A percentile compares a stretch with the other conserved stretches of the same genome.
Evolutionary conservation across 2,888 invertebrate genomes (phyloP).

Genomic region (Rhamphomyia laevipes): DNA sequence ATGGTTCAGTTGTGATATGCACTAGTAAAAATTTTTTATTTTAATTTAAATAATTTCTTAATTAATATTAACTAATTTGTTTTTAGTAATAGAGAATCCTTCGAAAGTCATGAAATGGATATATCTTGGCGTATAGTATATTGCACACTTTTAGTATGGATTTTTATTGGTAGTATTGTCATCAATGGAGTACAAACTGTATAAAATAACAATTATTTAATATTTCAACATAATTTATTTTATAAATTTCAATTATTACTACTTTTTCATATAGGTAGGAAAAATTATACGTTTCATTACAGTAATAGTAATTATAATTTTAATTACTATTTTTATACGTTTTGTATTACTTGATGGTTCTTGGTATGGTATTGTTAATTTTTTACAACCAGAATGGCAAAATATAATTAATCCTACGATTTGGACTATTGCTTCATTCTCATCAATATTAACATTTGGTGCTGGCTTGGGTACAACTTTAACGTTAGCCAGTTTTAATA

Average conservation of each 20-base stretch:
- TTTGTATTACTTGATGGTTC: constrained; percentile 13
- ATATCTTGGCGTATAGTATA: too few relatives aligned
- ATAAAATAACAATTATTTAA: too few relatives aligned
- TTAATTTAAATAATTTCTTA: too few relatives aligned
- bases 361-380: constrained; percentile 11
- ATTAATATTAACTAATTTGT: too few relatives aligned
- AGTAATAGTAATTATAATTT: constrained; percentile 15
- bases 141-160: too few relatives aligned
- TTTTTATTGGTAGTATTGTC: too few relatives aligned
- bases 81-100: too few relatives aligned
- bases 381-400: constrained; percentile 2
- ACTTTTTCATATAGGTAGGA: constrained; percentile 25
- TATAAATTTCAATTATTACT: not conserved
- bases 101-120: too few relatives aligned
- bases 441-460: constrained; percentile 10
- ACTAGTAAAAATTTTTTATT: too few relatives aligned
- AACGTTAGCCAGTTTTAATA: constrained; percentile 13
- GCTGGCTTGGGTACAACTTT: constrained; percentile 14
- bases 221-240: too few relatives aligned
- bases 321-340: constrained; percentile 10
- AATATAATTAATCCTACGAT: constrained; percentile 4
- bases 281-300: constrained; percentile 21
- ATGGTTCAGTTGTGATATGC: too few relatives aligned
- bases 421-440: constrained; percentile 12
- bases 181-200: too few relatives aligned